phyloP scores from a whole-genome alignment of 2,797 vertebrate genomes.

The Artibeus jamaicensis region DNA sequence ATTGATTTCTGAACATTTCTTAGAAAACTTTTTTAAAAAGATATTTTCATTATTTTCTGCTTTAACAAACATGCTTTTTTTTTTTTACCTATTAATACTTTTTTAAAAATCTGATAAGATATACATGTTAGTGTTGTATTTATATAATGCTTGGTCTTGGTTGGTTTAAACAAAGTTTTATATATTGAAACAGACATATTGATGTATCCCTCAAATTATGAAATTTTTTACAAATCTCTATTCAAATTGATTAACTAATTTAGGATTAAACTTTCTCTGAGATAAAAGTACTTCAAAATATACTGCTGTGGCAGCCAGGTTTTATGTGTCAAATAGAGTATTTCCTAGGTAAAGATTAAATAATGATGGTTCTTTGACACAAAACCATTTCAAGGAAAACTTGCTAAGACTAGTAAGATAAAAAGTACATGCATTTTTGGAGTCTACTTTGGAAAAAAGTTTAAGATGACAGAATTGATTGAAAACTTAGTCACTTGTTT shows the following conservation, averaged over 20 bases:
- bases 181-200: not conserved
- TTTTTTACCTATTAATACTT: not conserved
- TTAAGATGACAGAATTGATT: conserved; percentile 29
- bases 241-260: not conserved
- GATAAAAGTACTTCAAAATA: conserved; percentile 34
- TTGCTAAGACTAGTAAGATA: not conserved
- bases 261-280: conserved; percentile 5
- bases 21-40: conserved; percentile 43
- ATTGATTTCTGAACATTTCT: not conserved
- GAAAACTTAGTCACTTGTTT: not conserved
- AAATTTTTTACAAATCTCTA: not conserved
- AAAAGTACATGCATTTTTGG: not conserved
- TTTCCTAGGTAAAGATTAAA: not conserved
- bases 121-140: not conserved
- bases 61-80: conserved; percentile 29
- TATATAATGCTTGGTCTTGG: conserved; percentile 22
- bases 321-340: conserved; percentile 15
- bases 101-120: conserved; percentile 3
- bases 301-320: not conserved
- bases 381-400: conserved; percentile 21
- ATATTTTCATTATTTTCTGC: conserved; percentile 36
- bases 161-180: not conserved
- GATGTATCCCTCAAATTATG: not conserved
- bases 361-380: not conserved
- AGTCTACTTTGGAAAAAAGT: conserved; percentile 45